Conservation (phyloP, 1,140 invertebrate genomes). For the Hormaphis cornu region DNA sequence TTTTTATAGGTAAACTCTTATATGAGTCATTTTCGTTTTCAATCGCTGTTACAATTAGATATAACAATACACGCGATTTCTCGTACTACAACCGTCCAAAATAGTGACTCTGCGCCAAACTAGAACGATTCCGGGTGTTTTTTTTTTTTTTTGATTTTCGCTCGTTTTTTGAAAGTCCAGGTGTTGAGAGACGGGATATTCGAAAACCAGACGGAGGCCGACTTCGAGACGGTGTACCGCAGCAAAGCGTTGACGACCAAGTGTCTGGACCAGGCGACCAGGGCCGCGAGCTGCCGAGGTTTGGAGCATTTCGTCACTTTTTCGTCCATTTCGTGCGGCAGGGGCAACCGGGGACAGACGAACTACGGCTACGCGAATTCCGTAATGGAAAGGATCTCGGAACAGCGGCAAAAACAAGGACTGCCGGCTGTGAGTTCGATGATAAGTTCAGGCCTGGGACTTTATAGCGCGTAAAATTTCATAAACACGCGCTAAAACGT, state of each 20-base stretch:
- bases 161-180: too few relatives aligned
- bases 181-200: constrained; percentile 30
- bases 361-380: constrained; percentile 38
- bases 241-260: constrained; percentile 29
- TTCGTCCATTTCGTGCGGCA: constrained; percentile 36
- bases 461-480: too few relatives aligned
- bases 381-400: constrained; percentile 38
- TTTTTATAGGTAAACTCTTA: too few relatives aligned
- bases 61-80: too few relatives aligned
- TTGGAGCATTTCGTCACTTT: constrained; percentile 40
- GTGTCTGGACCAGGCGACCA: background rate
- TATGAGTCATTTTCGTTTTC: too few relatives aligned
- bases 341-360: constrained; percentile 38
- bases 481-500: too few relatives aligned
- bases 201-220: constrained; percentile 21
- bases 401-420: constrained; percentile 32
- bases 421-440: constrained; percentile 34
- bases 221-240: constrained; percentile 15
- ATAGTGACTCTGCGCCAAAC: too few relatives aligned
- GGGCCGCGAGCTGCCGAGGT: background rate
- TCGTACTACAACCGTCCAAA: too few relatives aligned
- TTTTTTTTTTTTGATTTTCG: too few relatives aligned
- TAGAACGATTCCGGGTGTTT: too few relatives aligned
- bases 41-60: too few relatives aligned
- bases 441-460: too few relatives aligned